These are phyloP conservation scores for Nemurella pictetii DNA, from an alignment of 2,888 invertebrate species.

Conservation along the genomic window DNA sequence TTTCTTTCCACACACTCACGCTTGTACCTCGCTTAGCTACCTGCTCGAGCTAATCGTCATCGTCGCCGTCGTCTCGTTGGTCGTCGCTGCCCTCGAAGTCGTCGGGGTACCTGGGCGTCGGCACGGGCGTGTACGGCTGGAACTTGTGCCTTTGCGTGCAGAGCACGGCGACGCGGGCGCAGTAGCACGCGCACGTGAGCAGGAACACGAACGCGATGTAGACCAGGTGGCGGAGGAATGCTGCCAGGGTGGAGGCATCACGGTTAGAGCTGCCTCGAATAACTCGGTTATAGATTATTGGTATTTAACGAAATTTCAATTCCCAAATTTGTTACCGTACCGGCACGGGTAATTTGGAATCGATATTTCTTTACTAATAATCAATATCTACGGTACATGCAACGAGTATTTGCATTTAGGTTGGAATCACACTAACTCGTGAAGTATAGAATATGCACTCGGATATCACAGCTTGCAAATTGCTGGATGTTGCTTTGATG, in stretches of 20 bases:
- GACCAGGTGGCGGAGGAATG: constrained; percentile 60
- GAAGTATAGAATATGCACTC: too few relatives aligned
- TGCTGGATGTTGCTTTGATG: too few relatives aligned
- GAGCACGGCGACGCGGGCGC: constrained; percentile 59
- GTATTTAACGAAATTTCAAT: too few relatives aligned
- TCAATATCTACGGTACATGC: too few relatives aligned
- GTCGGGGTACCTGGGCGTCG: not conserved
- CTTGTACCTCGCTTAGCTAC: not conserved
- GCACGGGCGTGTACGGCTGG: not conserved
- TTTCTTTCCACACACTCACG: too few relatives aligned
- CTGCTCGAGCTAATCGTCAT: not conserved
- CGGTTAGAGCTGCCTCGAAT: constrained; percentile 31
- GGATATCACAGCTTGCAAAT: too few relatives aligned
- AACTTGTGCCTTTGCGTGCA: constrained; percentile 55
- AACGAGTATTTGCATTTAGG: too few relatives aligned
- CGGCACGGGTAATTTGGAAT: too few relatives aligned
- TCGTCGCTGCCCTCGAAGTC: not conserved
- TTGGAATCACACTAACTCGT: too few relatives aligned
- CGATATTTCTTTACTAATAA: too few relatives aligned
- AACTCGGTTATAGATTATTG: too few relatives aligned
- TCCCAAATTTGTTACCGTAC: too few relatives aligned
- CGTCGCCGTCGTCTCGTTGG: not conserved
- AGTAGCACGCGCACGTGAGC: constrained; percentile 60
- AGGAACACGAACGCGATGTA: constrained; percentile 62
- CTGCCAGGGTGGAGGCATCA: constrained; percentile 52